These are phyloP conservation scores for Rhinoraja longicauda DNA, from an alignment of 2,797 vertebrate genomes.

Conservation along the genomic window DNA sequence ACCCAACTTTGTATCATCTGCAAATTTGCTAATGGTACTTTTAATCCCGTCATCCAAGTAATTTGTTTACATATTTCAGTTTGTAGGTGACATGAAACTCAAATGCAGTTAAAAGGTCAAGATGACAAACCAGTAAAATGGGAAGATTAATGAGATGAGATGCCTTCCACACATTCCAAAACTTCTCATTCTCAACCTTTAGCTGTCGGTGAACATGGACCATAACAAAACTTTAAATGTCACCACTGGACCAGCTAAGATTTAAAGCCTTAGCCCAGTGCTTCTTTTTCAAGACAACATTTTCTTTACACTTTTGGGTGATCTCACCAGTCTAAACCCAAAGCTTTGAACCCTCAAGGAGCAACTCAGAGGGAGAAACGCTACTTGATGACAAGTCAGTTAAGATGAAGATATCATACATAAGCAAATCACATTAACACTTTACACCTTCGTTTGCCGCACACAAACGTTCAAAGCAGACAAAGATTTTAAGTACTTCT, in stretches of 20 bases:
- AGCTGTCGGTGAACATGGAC: not conserved
- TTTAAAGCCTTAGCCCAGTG: not conserved
- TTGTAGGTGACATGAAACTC: not conserved
- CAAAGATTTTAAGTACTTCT: conserved; percentile 43
- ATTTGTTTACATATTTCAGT: no score
- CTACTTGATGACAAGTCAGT: not conserved
- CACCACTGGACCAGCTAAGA: not conserved
- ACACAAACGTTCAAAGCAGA: not conserved
- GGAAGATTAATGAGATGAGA: not conserved
- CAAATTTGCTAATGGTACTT: no score
- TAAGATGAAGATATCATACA: not conserved
- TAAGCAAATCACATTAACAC: not conserved
- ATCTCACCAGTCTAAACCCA: not conserved
- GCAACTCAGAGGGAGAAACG: not conserved
- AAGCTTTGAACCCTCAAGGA: not conserved
- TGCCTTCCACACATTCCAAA: not conserved
- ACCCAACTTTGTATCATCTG: no score
- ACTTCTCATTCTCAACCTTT: not conserved
- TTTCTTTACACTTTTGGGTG: not conserved
- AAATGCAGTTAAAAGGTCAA: not conserved
- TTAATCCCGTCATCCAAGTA: no score
- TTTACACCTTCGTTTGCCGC: not conserved
- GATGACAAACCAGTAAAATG: not conserved
- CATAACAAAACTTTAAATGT: not conserved
- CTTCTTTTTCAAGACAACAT: not conserved